Conservation (phyloP, 2,113 vertebrate genomes). For the Haemorhous mexicanus region DNA sequence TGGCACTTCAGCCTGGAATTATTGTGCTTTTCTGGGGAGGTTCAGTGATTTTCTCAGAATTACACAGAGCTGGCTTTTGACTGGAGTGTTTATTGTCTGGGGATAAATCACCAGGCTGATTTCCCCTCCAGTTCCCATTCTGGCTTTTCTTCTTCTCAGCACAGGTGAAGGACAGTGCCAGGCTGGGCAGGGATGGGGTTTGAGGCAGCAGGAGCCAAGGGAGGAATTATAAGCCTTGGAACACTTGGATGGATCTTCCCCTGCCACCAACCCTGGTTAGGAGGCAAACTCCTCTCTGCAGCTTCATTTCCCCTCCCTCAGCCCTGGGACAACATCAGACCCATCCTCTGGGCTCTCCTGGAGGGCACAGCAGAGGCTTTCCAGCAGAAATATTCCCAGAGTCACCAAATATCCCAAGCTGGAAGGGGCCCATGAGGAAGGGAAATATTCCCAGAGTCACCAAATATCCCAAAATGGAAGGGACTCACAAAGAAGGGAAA, state of each 20-base stretch:
- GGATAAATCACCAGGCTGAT: not conserved
- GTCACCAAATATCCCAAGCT: not conserved
- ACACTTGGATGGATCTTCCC: not conserved
- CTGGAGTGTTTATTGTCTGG: not conserved
- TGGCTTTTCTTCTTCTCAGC: not conserved
- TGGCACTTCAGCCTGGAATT: not conserved
- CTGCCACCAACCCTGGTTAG: fast-evolving
- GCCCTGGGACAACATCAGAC: not conserved
- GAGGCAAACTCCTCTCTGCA: not conserved
- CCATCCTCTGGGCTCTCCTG: not conserved
- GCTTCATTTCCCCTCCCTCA: not conserved
- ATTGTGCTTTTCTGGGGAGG: fast-evolving
- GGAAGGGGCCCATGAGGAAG: not conserved
- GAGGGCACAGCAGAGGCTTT: not conserved
- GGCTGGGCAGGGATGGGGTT: fast-evolving
- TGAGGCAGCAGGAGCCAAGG: not conserved
- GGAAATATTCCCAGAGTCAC: not conserved
- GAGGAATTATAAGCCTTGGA: not conserved
- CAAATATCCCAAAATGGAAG: not conserved
- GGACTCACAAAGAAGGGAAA: not conserved
- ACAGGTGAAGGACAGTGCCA: not conserved
- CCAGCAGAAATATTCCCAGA: not conserved
- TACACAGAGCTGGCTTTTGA: not conserved
- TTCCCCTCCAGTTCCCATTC: not conserved
- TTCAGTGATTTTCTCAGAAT: not conserved